Evolutionary conservation across 2,113 vertebrate species (phyloP).

Genomic region (Oreochromis aureus): DNA sequence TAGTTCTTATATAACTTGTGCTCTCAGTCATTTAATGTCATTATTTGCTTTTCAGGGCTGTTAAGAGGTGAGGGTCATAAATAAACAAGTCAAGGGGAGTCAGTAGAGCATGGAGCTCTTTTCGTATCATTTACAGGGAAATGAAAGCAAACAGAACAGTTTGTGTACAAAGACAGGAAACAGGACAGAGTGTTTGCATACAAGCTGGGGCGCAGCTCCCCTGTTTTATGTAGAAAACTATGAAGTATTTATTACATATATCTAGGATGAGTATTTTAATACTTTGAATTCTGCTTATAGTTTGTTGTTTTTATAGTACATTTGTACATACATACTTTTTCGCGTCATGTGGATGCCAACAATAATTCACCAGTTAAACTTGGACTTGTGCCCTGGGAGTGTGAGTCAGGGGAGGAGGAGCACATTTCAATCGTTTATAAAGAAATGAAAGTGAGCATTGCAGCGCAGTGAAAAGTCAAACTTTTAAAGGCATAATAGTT

Average conservation of each 20-base stretch:
- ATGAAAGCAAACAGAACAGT: background rate
- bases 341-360: background rate
- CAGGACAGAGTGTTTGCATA: background rate
- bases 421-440: background rate
- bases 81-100: background rate
- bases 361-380: background rate
- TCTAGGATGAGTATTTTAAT: background rate
- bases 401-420: background rate
- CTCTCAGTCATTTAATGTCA: background rate
- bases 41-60: background rate
- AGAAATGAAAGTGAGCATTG: constrained; percentile 13
- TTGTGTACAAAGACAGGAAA: background rate
- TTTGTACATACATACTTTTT: background rate
- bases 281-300: background rate
- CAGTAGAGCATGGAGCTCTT: background rate
- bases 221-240: background rate
- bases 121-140: background rate
- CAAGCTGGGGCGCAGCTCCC: background rate
- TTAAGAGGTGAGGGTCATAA: background rate
- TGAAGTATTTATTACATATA: background rate
- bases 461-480: background rate
- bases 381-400: background rate
- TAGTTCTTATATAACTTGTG: background rate
- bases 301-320: background rate
- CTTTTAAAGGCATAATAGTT: background rate